phyloP scores from a whole-genome alignment of 2,888 invertebrate species.

The Tachina lurida region DNA sequence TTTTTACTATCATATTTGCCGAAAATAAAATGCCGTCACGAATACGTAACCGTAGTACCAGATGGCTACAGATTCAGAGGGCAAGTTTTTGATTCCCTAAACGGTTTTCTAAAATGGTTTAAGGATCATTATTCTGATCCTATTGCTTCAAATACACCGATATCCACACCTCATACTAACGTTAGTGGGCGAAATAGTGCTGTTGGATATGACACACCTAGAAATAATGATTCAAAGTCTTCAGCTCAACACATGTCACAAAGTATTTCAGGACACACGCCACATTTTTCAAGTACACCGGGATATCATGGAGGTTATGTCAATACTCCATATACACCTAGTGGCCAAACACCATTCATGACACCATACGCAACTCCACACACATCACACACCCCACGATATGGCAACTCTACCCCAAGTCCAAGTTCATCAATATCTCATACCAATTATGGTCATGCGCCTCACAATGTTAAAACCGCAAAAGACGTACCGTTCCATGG shows the following conservation, averaged over 20 bases:
- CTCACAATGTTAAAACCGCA: constrained; percentile 77
- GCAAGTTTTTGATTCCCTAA: constrained; percentile 90
- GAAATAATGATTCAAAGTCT: constrained; percentile 85
- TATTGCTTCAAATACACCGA: constrained; percentile 88
- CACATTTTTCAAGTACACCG: constrained; percentile 89
- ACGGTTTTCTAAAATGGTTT: constrained; percentile 95
- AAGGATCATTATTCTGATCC: constrained; percentile 98
- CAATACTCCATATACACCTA: constrained; percentile 95
- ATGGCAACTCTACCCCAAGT: constrained; percentile 82
- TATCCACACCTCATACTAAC: constrained; percentile 86
- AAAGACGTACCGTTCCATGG: constrained; percentile 69
- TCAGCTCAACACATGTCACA: constrained; percentile 89
- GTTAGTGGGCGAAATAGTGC: constrained; percentile 72
- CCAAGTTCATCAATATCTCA: constrained; percentile 81
- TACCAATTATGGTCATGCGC: constrained; percentile 85
- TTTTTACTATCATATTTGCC: constrained; percentile 97
- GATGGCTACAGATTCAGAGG: constrained; percentile 96
- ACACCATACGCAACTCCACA: constrained; percentile 93
- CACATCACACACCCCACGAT: constrained; percentile 87
- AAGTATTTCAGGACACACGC: constrained; percentile 88
- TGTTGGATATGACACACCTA: constrained; percentile 76
- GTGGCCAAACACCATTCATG: constrained; percentile 96
- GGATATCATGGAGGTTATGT: constrained; percentile 87
- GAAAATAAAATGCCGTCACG: constrained; percentile 92
- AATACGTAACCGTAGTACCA: constrained; percentile 94